These are phyloP conservation scores for Protonemura montana DNA, from an alignment of 2,888 invertebrate genomes.

Conservation along the genomic window DNA sequence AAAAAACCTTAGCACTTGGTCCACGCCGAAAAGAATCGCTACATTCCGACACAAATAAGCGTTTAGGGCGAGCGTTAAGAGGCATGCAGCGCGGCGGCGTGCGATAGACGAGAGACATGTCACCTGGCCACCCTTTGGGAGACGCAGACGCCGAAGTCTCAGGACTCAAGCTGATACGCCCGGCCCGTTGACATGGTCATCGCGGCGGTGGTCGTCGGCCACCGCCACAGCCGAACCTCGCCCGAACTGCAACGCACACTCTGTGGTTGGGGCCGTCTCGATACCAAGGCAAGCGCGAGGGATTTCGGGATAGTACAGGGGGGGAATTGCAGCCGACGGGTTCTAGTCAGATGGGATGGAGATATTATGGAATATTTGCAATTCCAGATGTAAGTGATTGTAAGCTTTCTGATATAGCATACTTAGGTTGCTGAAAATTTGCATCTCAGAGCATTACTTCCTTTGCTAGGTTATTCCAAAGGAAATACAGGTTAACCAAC, in stretches of 20 bases:
- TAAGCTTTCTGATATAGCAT: no score
- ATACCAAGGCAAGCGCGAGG: neutral
- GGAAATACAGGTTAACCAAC: neutral
- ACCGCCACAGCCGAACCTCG: conserved; percentile 73
- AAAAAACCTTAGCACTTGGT: no score
- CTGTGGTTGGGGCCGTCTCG: no score
- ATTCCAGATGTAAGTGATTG: no score
- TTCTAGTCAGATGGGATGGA: neutral
- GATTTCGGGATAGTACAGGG: neutral
- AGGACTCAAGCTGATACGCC: conserved; percentile 55
- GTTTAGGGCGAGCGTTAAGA: neutral
- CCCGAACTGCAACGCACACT: conserved; percentile 70
- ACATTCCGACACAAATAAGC: no score
- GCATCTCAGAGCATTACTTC: no score
- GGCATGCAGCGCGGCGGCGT: neutral
- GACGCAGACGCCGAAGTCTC: conserved; percentile 20
- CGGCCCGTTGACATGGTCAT: conserved; percentile 61
- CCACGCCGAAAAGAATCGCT: no score
- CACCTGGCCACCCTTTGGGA: neutral
- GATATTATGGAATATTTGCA: neutral
- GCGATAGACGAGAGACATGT: neutral
- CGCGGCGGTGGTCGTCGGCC: conserved; percentile 57
- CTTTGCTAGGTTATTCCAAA: no score
- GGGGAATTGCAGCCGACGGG: neutral
- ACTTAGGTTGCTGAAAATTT: no score